Evolutionary conservation across 2,888 invertebrate species (phyloP).

Genomic region (Minunthozetes semirufus): DNA sequence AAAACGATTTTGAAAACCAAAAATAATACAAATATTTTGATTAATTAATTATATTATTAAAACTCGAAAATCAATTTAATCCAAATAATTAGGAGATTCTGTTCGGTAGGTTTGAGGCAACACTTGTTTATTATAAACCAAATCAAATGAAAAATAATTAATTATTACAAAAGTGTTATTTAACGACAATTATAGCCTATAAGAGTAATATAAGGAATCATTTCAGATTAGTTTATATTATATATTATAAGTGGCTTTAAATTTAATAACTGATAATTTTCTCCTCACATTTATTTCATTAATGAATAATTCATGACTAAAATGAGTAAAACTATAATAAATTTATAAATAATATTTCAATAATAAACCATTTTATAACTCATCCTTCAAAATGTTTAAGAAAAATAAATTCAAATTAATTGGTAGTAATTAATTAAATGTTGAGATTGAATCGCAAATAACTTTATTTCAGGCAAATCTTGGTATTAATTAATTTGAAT

Average conservation of each 20-base stretch:
- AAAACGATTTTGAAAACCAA: too few relatives aligned
- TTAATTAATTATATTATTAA: too few relatives aligned
- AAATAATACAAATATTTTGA: too few relatives aligned
- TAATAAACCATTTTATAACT: conserved; percentile 5
- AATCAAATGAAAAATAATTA: too few relatives aligned
- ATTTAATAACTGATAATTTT: conserved; percentile 19
- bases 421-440: conserved; percentile 12
- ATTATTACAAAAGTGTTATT: too few relatives aligned
- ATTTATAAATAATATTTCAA: conserved; percentile 7
- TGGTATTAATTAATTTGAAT: not conserved
- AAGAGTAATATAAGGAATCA: too few relatives aligned
- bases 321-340: not conserved
- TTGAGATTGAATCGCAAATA: not conserved
- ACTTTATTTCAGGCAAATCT: conserved; percentile 15
- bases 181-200: conserved; percentile 1
- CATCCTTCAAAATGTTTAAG: not conserved
- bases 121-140: too few relatives aligned
- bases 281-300: not conserved
- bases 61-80: too few relatives aligned
- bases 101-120: too few relatives aligned
- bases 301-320: conserved; percentile 18
- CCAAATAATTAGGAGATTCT: too few relatives aligned
- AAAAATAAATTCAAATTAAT: not conserved
- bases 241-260: not conserved
- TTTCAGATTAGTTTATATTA: not conserved